Conservation (phyloP, 2,888 invertebrate genomes). For the Xanthia icteritia region DNA sequence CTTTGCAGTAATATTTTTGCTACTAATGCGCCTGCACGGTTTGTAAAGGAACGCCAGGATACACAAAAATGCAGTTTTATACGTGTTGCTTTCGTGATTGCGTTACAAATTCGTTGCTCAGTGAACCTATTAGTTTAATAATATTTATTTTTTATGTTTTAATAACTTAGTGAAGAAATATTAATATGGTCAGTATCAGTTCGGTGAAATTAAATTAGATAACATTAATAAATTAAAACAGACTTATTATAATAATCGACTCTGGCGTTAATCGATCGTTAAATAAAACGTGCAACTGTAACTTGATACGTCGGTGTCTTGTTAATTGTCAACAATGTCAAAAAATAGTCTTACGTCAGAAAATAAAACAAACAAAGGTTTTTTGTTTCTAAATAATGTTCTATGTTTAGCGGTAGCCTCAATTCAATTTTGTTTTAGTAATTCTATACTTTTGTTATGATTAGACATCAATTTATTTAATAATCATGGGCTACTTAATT, state of each 20-base stretch:
- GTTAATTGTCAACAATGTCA: slow-evolving; percentile 55
- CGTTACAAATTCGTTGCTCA: slow-evolving; percentile 69
- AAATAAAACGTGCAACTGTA: slow-evolving; percentile 16
- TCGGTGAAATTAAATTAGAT: not conserved
- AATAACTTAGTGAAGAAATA: slow-evolving; percentile 68
- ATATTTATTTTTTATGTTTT: slow-evolving; percentile 52
- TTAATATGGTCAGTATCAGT: slow-evolving; percentile 60
- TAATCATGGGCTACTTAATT: slow-evolving; percentile 70
- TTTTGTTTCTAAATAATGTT: slow-evolving; percentile 38
- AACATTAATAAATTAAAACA: not conserved
- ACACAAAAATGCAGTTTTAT: slow-evolving; percentile 84
- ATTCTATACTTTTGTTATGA: slow-evolving; percentile 72
- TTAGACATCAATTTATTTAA: slow-evolving; percentile 8
- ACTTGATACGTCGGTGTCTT: slow-evolving; percentile 21
- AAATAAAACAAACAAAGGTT: slow-evolving; percentile 35
- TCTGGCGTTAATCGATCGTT: slow-evolving; percentile 40
- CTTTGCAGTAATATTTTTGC: slow-evolving; percentile 90
- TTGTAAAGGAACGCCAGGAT: slow-evolving; percentile 82
- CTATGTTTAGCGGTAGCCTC: not conserved
- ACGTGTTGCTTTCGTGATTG: slow-evolving; percentile 79
- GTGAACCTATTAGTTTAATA: slow-evolving; percentile 63
- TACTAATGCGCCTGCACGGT: slow-evolving; percentile 88
- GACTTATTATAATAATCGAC: slow-evolving; percentile 10
- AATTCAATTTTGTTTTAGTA: slow-evolving; percentile 13
- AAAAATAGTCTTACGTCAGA: slow-evolving; percentile 40